Conservation (phyloP, 2,888 invertebrate species). For the Eudemis profundana region DNA sequence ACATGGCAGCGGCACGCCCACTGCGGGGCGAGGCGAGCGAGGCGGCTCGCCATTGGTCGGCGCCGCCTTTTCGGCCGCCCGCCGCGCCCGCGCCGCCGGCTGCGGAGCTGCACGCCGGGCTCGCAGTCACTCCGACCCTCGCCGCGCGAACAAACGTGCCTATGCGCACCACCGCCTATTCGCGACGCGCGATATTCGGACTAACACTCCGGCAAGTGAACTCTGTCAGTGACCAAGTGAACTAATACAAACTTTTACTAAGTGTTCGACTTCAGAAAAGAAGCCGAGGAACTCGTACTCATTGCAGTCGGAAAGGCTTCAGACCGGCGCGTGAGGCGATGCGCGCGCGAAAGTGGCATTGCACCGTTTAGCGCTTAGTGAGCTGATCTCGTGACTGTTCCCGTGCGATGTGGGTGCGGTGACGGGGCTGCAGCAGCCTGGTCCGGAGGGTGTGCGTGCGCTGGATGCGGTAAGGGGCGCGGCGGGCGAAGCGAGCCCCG, state of each 20-base stretch:
- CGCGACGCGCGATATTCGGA: conserved; percentile 23
- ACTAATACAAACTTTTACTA: conserved; percentile 7
- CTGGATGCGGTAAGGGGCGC: conserved; percentile 71
- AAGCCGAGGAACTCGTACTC: conserved; percentile 36
- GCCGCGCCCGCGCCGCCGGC: conserved; percentile 60
- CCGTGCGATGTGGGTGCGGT: conserved; percentile 46
- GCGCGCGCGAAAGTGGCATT: conserved; percentile 51
- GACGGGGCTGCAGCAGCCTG: conserved; percentile 49
- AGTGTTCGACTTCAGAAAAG: conserved; percentile 6
- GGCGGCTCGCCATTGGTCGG: conserved; percentile 50
- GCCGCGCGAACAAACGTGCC: conserved; percentile 47
- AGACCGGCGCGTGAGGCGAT: conserved; percentile 49
- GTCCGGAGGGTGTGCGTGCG: conserved; percentile 59
- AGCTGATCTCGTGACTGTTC: conserved; percentile 33
- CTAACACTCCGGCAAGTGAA: conserved; percentile 25
- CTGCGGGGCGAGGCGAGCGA: conserved; percentile 53
- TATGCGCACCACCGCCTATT: conserved; percentile 43
- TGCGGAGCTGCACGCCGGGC: conserved; percentile 51
- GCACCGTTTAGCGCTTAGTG: conserved; percentile 39
- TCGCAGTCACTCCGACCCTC: conserved; percentile 60
- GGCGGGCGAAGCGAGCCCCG: conserved; percentile 68
- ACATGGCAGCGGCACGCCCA: conserved; percentile 81
- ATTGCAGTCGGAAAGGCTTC: conserved; percentile 32
- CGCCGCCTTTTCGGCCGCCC: conserved; percentile 51
- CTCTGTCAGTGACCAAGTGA: conserved; percentile 36